Conservation (phyloP, 2,113 vertebrate genomes). For the Entomyzon cyanotis region DNA sequence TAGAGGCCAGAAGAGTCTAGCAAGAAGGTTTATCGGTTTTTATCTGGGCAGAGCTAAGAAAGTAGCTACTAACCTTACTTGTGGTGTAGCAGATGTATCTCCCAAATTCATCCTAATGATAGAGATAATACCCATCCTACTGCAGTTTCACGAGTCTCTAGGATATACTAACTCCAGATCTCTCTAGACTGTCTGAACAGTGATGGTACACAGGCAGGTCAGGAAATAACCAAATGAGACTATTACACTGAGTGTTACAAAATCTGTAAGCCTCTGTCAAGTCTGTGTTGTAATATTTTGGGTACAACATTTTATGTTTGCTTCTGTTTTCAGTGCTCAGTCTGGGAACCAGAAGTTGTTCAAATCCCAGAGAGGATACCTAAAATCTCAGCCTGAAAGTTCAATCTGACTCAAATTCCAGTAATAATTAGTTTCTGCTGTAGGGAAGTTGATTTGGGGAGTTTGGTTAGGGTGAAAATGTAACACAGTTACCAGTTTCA, state of each 20-base stretch:
- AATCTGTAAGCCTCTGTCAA: neutral
- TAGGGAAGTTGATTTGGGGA: slow-evolving; percentile 3
- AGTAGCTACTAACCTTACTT: neutral
- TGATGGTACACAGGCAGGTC: neutral
- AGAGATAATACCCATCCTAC: neutral
- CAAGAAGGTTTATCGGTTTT: neutral
- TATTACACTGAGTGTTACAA: neutral
- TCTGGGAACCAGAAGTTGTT: neutral
- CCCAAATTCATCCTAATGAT: neutral
- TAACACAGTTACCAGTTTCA: neutral
- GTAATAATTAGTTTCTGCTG: neutral
- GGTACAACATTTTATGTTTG: neutral
- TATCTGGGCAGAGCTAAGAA: neutral
- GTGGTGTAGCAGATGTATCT: neutral
- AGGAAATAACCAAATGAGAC: neutral
- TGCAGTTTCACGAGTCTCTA: neutral
- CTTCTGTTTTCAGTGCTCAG: neutral
- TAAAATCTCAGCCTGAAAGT: slow-evolving; percentile 24
- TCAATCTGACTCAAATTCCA: slow-evolving; percentile 19
- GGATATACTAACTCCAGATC: neutral
- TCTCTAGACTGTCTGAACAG: neutral
- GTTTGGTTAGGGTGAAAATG: neutral
- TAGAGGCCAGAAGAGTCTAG: neutral
- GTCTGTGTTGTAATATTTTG: neutral
- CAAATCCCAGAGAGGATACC: neutral